Evolutionary conservation across 2,888 invertebrate genomes (phyloP), one percentile per base, ranked within the genome.

Genomic region (Tiliacea citrago): DNA sequence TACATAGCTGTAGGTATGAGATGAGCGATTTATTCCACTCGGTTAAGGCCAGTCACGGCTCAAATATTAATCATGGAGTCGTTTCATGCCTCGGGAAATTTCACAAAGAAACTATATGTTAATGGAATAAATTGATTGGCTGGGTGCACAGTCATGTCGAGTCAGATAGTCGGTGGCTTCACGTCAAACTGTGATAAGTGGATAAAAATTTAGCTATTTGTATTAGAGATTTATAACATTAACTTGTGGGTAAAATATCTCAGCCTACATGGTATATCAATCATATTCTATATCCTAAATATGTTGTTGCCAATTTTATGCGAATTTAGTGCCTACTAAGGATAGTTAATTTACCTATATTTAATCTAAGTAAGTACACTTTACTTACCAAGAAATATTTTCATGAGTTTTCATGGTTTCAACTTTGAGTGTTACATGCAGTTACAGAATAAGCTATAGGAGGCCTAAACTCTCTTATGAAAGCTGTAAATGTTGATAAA

Each of bases 21-120:
- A 91, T 92, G 91, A 91, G 88, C 88, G 89, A 90, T 90, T 89
- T 88, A 90, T 89, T 89, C 86, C 91, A 89, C 88, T 86, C 90
- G 86, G 88, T 90, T 91, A 88, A 81, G 81, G 90, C 94, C 87
- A 94, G 95, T 95, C 95, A 95, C 90, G 90, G 86, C 90, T 91
- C 87, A 88, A 91, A 91, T 93, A 95, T 95, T 94, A 94, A 95
- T 95, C 95, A 95, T 90, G 89, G 83, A 84, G 88, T 88, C 88
- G 90, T 89, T 92, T 90, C 90, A 90, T 91, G 86, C 88, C 85
- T 86, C 89, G 87, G 89, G 89, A 92, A 92, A 92, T 92, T 93
- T 93, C 92, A 93, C 93, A 94, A 91, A 92, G 90, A 91, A 88
- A 91, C 91, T 93, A 91, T 94, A 94, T 95, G 95, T 88, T 93